Percentiles rank a stretch among this genome's conserved stretches.
These are phyloP conservation scores for Poeciliopsis retropinna DNA, from an alignment of 2,113 vertebrate species.

Conservation along the genomic window DNA sequence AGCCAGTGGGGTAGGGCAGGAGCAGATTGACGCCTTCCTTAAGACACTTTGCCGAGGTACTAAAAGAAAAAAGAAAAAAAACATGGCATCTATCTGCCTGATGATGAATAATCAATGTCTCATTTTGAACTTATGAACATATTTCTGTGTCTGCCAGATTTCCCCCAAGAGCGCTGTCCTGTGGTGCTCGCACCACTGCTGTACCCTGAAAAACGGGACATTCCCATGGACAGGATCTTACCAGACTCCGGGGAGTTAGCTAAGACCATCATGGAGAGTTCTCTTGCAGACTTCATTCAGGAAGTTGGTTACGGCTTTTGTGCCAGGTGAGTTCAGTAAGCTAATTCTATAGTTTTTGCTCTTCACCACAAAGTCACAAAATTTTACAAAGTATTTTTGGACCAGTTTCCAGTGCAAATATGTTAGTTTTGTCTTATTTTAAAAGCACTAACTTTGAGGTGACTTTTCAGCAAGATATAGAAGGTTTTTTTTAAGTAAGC, in stretches of 20 bases:
- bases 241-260: slow-evolving; percentile 99
- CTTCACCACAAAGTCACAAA: no score
- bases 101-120: not conserved
- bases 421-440: no score
- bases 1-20: slow-evolving; percentile 97
- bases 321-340: slow-evolving; percentile 83
- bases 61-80: not conserved
- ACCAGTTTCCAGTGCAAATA: no score
- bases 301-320: slow-evolving; percentile 99
- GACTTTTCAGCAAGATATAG: no score
- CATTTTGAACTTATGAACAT: not conserved
- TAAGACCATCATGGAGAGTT: slow-evolving; percentile 99
- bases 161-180: slow-evolving; percentile 98
- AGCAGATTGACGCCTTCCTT: slow-evolving; percentile 98
- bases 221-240: slow-evolving; percentile 99
- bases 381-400: no score
- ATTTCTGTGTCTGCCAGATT: slow-evolving; percentile 82
- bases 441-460: no score
- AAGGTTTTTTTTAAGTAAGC: no score
- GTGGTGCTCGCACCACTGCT: slow-evolving; percentile 99
- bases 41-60: slow-evolving; percentile 98
- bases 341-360: no score
- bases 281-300: slow-evolving; percentile 98
- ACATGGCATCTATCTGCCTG: not conserved
- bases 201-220: slow-evolving; percentile 99